Evolutionary conservation across 2,113 vertebrate species (phyloP).

Genomic region (Ptilonorhynchus violaceus): DNA sequence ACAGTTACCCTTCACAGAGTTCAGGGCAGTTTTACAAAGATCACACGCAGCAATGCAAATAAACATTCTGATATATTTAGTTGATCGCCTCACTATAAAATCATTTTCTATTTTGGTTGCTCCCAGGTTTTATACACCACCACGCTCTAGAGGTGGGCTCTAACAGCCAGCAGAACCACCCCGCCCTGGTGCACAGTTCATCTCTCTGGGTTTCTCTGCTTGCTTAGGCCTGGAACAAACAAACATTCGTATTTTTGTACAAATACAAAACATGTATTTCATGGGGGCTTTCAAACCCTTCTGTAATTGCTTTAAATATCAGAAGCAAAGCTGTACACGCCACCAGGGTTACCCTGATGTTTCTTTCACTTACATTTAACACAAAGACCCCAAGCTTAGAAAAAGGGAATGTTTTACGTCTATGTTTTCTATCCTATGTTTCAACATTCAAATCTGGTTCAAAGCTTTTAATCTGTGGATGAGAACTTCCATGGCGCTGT

Average conservation of each 20-base stretch:
- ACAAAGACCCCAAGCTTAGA: not conserved
- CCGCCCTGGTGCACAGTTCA: not conserved
- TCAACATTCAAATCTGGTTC: not conserved
- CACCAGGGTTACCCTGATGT: not conserved
- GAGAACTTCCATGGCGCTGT: not conserved
- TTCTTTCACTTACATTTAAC: not conserved
- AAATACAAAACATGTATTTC: not conserved
- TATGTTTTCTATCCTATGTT: not conserved
- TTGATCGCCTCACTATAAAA: not conserved
- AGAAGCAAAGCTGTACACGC: not conserved
- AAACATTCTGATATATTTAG: constrained; percentile 41
- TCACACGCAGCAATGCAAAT: not conserved
- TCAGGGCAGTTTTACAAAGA: not conserved
- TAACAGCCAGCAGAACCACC: not conserved
- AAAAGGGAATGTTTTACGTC: not conserved
- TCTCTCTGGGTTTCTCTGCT: not conserved
- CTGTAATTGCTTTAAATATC: not conserved
- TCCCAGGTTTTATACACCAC: not conserved
- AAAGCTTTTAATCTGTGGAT: not conserved
- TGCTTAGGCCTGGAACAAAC: not conserved
- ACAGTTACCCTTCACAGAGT: not conserved
- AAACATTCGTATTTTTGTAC: too few species aligned
- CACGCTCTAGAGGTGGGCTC: not conserved
- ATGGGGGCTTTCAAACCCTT: not conserved
- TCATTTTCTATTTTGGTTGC: constrained; percentile 24